A percentile compares a stretch with the other conserved stretches of the same genome.
These are phyloP conservation scores for Kryptolebias marmoratus DNA, from an alignment of 2,113 vertebrate species.

Conservation along the genomic window DNA sequence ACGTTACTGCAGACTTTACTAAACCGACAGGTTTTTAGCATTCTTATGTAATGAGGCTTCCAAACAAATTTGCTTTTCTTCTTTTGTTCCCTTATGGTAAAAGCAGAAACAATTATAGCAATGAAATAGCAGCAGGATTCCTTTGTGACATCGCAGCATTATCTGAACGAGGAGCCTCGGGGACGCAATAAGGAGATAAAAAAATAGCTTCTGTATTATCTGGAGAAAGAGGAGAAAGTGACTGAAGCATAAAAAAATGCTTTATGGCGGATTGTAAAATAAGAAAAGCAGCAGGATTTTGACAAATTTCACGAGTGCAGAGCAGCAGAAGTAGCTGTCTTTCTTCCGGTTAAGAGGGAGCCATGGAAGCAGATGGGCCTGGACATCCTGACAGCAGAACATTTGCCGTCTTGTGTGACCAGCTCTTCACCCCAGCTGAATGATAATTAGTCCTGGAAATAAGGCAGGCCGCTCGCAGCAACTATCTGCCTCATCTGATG, in stretches of 20 bases:
- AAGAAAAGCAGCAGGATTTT: background rate
- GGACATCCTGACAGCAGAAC: constrained; percentile 42
- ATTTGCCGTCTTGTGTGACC: constrained; percentile 37
- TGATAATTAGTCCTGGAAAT: constrained; percentile 54
- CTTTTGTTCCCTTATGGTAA: background rate
- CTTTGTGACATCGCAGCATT: background rate
- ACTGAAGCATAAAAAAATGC: background rate
- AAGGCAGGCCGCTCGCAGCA: constrained; percentile 29
- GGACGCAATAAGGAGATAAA: background rate
- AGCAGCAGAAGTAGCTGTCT: background rate
- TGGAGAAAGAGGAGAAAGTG: background rate
- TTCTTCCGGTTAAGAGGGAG: constrained; percentile 9
- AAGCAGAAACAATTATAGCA: background rate
- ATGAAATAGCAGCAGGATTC: background rate
- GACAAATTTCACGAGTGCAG: background rate
- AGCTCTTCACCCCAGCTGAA: constrained; percentile 45
- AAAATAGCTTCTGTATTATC: background rate
- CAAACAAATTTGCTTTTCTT: background rate
- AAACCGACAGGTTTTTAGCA: background rate
- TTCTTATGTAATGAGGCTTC: background rate
- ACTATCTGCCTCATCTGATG: constrained; percentile 18
- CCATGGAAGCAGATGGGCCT: constrained; percentile 43
- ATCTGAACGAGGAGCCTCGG: background rate
- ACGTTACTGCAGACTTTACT: background rate
- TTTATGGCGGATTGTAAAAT: too few species aligned